Conservation (phyloP, 2,888 invertebrate genomes). For the Mythimna lalbum region DNA sequence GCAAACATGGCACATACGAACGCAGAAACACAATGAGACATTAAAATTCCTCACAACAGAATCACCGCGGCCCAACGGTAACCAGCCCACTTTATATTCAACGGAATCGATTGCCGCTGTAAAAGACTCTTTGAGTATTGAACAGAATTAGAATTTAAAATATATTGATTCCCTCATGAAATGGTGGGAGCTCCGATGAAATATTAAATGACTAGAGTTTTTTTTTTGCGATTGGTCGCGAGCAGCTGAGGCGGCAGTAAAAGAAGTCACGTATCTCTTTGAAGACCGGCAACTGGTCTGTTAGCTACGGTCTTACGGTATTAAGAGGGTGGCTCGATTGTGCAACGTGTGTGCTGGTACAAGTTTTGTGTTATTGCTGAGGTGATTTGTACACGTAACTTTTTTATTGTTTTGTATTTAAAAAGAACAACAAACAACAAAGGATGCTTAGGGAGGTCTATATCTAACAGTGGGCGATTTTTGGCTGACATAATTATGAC, state of each 20-base stretch:
- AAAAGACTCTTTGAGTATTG: conserved; percentile 80
- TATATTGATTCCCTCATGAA: conserved; percentile 86
- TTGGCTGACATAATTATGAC: too few relatives aligned
- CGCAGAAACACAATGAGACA: conserved; percentile 56
- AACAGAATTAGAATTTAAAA: conserved; percentile 88
- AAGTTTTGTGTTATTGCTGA: background rate
- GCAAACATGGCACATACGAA: conserved; percentile 37
- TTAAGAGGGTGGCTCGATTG: conserved; percentile 52
- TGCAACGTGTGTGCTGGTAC: conserved; percentile 29
- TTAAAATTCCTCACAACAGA: conserved; percentile 65
- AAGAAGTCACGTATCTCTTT: conserved; percentile 84
- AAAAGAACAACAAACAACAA: too few relatives aligned
- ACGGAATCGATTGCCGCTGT: conserved; percentile 82
- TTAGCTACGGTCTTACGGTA: conserved; percentile 27
- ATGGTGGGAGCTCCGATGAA: conserved; percentile 75
- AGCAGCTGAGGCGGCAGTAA: conserved; percentile 88
- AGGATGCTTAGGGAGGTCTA: too few relatives aligned
- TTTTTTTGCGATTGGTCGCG: conserved; percentile 84
- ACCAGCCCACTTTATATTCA: conserved; percentile 82
- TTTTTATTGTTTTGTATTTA: too few relatives aligned
- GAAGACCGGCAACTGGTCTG: conserved; percentile 31
- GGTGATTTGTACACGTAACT: too few relatives aligned
- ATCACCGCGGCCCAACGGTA: conserved; percentile 65
- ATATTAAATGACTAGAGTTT: conserved; percentile 70
- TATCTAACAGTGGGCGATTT: too few relatives aligned